Evolutionary conservation across 2,113 vertebrate species (phyloP).

Genomic region (Lepus timidus): DNA sequence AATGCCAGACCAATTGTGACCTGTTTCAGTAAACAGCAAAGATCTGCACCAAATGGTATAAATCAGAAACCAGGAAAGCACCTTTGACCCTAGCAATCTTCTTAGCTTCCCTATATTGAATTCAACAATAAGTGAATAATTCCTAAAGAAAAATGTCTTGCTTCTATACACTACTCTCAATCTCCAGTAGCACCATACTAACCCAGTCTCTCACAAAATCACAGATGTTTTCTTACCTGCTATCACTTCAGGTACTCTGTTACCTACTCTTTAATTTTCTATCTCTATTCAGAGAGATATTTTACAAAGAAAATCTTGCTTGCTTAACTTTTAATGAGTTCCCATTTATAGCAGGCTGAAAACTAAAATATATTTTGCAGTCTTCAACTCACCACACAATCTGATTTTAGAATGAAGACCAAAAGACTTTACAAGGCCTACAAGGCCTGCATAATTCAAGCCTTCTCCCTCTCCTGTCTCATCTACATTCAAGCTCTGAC

Average conservation of each 20-base stretch:
- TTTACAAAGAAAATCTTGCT: neutral
- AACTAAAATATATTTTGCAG: neutral
- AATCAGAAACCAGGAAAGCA: neutral
- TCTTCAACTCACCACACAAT: neutral
- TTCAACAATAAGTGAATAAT: neutral
- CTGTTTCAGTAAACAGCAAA: neutral
- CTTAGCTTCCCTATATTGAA: neutral
- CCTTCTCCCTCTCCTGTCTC: neutral
- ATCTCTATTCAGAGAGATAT: neutral
- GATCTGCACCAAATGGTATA: neutral
- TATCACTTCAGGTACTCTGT: neutral
- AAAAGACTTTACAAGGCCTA: neutral
- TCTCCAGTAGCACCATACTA: neutral
- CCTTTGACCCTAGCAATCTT: neutral
- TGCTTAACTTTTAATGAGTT: neutral
- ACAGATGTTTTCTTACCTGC: neutral
- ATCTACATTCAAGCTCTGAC: neutral
- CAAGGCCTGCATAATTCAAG: rapidly evolving
- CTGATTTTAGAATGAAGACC: neutral
- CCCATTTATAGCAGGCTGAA: neutral
- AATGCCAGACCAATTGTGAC: neutral
- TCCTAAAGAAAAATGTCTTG: neutral
- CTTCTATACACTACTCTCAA: neutral
- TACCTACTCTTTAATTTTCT: neutral
- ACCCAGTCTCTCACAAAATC: neutral